A percentile compares a stretch with the other conserved stretches of the same genome.
phyloP scores from a whole-genome alignment of 2,888 invertebrate species.

The Gastrophysa polygoni region DNA sequence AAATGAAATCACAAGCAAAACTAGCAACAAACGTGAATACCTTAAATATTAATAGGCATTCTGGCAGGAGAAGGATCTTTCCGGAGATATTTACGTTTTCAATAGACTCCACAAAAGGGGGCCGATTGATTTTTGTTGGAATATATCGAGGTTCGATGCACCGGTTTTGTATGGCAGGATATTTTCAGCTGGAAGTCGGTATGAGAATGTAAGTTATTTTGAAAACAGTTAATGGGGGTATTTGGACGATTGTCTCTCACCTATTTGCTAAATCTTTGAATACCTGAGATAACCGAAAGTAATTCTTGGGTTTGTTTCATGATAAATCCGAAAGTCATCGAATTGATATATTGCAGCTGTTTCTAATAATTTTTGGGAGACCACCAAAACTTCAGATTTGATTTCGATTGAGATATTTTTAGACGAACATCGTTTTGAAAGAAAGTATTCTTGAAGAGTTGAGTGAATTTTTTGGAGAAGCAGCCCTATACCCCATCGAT shows the following conservation, averaged over 20 bases:
- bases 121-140: slow-evolving; percentile 38
- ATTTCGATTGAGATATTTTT: no score
- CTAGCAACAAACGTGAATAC: no score
- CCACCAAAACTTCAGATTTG: no score
- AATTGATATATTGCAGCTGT: no score
- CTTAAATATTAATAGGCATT: slow-evolving; percentile 35
- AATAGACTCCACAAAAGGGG: slow-evolving; percentile 24
- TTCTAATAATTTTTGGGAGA: no score
- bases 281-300: no score
- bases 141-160: background rate
- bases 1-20: no score
- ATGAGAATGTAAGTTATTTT: background rate
- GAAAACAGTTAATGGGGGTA: no score
- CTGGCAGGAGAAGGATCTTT: slow-evolving; percentile 41
- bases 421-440: slow-evolving; percentile 22
- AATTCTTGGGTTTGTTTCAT: no score
- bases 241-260: no score
- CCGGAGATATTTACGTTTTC: slow-evolving; percentile 41
- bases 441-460: slow-evolving; percentile 41
- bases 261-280: no score
- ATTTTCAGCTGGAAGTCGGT: background rate
- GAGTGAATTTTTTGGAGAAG: slow-evolving; percentile 42
- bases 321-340: no score
- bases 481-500: slow-evolving; percentile 42
- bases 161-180: slow-evolving; percentile 3